Evolutionary conservation across 2,888 invertebrate species (phyloP).

Genomic region (Drosophila anomalata): DNA sequence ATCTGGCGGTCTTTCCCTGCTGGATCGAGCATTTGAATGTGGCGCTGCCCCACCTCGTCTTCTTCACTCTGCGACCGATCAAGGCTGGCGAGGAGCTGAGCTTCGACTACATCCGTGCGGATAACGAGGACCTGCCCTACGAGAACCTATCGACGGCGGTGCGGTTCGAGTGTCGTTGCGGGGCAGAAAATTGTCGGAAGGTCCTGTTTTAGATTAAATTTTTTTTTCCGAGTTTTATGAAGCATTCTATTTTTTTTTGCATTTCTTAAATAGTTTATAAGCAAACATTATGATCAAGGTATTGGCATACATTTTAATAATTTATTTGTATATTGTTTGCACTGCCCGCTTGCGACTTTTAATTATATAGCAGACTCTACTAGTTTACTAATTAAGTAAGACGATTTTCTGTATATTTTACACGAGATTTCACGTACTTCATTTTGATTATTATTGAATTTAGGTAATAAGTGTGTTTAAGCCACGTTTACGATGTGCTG

Average conservation of each 20-base stretch:
- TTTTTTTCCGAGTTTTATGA: background rate
- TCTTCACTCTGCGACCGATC: slow-evolving; percentile 93
- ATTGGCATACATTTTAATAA: background rate
- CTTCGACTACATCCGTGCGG: slow-evolving; percentile 91
- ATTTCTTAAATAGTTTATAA: background rate
- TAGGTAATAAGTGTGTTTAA: slow-evolving; percentile 1
- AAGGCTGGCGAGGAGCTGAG: slow-evolving; percentile 93
- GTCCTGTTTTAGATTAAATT: slow-evolving; percentile 87
- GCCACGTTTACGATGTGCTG: slow-evolving; percentile 9
- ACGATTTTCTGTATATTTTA: background rate
- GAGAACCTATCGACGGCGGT: slow-evolving; percentile 84
- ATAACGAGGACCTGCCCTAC: slow-evolving; percentile 83
- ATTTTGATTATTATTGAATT: slow-evolving; percentile 4
- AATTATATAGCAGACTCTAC: slow-evolving; percentile 4
- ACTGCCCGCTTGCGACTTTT: slow-evolving; percentile 16
- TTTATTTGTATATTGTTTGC: slow-evolving; percentile 2
- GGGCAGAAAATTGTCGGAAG: slow-evolving; percentile 89
- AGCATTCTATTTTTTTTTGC: background rate
- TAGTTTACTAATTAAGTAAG: slow-evolving; percentile 4
- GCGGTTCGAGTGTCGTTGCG: slow-evolving; percentile 89
- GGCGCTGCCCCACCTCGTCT: slow-evolving; percentile 93
- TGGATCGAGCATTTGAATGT: slow-evolving; percentile 97
- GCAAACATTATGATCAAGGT: background rate
- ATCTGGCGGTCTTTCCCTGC: slow-evolving; percentile 94
- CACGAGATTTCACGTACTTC: slow-evolving; percentile 3